These are phyloP conservation scores for Dinomys branickii DNA, from an alignment of 2,113 vertebrate genomes.

Conservation along the genomic window DNA sequence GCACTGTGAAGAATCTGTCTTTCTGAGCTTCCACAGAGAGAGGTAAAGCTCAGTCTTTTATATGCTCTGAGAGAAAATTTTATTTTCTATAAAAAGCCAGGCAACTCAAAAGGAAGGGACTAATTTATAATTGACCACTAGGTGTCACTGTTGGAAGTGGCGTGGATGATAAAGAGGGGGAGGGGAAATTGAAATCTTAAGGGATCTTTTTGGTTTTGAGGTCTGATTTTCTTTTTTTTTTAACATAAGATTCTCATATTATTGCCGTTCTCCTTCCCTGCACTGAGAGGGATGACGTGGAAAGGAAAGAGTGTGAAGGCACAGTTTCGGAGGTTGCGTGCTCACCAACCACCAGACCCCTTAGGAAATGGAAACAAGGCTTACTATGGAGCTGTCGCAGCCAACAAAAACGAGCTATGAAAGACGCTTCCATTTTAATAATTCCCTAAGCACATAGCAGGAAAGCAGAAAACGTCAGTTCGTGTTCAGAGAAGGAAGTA, in stretches of 20 bases:
- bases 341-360: rapidly evolving
- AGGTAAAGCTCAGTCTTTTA: not conserved
- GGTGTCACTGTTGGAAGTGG: constrained; percentile 83
- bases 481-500: not conserved
- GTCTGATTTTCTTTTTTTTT: not conserved
- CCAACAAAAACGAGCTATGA: not conserved
- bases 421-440: constrained; percentile 47
- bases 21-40: not conserved
- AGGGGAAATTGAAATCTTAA: constrained; percentile 51
- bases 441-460: not conserved
- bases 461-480: not conserved
- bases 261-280: constrained; percentile 14
- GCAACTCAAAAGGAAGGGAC: not conserved
- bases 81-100: not conserved
- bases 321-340: not conserved
- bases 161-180: constrained; percentile 55
- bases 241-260: constrained; percentile 30
- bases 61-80: constrained; percentile 22
- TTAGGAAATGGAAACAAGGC: rapidly evolving
- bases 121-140: constrained; percentile 79
- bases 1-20: not conserved
- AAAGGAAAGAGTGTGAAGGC: not conserved
- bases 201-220: not conserved
- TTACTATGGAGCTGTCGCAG: not conserved
- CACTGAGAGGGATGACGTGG: not conserved